Conservation (phyloP, 1,140 invertebrate species). For the Copidosoma floridanum region DNA sequence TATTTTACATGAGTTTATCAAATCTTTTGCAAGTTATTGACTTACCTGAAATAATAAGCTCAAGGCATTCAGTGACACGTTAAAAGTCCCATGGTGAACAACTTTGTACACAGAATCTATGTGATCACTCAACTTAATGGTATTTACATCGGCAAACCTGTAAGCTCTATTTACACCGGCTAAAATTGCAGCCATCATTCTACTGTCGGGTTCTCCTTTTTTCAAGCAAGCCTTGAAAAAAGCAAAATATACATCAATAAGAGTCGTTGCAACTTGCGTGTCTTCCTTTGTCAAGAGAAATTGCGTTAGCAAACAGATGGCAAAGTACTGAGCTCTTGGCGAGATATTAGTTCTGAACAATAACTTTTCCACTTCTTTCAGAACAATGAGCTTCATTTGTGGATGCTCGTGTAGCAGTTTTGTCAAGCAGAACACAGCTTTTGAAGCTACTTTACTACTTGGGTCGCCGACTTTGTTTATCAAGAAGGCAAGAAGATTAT, state of each 20-base stretch:
- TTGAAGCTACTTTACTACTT: conserved; percentile 79
- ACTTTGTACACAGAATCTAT: conserved; percentile 85
- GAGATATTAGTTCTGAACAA: conserved; percentile 85
- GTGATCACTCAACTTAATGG: conserved; percentile 64
- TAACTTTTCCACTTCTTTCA: conserved; percentile 85
- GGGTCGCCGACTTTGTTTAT: conserved; percentile 97
- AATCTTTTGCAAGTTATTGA: background rate
- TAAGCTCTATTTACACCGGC: conserved; percentile 86
- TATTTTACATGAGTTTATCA: too few relatives aligned
- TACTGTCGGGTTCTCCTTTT: conserved; percentile 86
- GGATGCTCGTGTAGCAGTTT: conserved; percentile 83
- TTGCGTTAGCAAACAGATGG: conserved; percentile 87
- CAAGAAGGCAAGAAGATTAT: conserved; percentile 76
- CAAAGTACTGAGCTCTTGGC: conserved; percentile 87
- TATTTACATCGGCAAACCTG: conserved; percentile 69
- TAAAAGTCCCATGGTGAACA: conserved; percentile 81
- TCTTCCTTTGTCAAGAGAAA: conserved; percentile 73
- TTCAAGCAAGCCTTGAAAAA: conserved; percentile 93
- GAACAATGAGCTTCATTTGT: conserved; percentile 87
- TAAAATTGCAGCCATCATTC: conserved; percentile 88
- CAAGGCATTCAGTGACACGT: conserved; percentile 83
- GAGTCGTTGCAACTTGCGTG: conserved; percentile 71
- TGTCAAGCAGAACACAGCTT: conserved; percentile 81
- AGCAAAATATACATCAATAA: conserved; percentile 91
- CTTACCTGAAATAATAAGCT: conserved; percentile 81